Evolutionary conservation across 2,888 invertebrate species (phyloP), one percentile per base, ranked within the genome.

Genomic region (Nowickia ferox): DNA sequence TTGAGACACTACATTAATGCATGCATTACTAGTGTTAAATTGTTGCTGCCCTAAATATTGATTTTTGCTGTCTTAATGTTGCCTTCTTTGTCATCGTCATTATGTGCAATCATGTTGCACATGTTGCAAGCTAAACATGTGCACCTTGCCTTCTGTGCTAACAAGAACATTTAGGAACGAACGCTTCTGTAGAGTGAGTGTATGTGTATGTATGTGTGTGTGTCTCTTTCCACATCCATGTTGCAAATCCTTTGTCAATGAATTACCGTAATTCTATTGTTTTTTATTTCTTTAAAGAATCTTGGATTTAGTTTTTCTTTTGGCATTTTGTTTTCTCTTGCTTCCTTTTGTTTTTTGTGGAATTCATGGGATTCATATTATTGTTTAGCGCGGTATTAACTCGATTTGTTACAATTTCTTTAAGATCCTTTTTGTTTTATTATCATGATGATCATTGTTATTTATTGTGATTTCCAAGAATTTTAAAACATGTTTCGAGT

Each of bases 221-320:
- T 22, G 44, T 44, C 17, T 63, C 61, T 9, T 59, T 66, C 38
- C 17, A 65, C 44, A 22, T 65, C 8, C 57, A 71, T 81, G 75
- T 82, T 79, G 87, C 87, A 82, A 79, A 79, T 84, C 82, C 55
- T 87, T 82, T 87, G 84, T 84, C 87, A 87, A 84, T 87, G 84
- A 84, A 82, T 86, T 82, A 79, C 85, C 40, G 85, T 86, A 86
- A 86, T 83, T 86, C 85, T 86, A 76, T 82, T 86, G 82, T 86
- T 63, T 51, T 5, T 8, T 40, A 15, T 46, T 53, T 19, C n/a
- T 22, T 19, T 59, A 17, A 13, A 46, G 40, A 53, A 42, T 72
- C 19, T 13, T 42, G 65, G n/a, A 38, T 75, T 30, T 38, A 11
- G 22, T 63, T 79, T 46, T 38, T 53, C 61, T 19, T 3, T 11